phyloP scores from a whole-genome alignment of 92 coral and sea anemone genomes.

The Epizoanthus illoricatus region DNA sequence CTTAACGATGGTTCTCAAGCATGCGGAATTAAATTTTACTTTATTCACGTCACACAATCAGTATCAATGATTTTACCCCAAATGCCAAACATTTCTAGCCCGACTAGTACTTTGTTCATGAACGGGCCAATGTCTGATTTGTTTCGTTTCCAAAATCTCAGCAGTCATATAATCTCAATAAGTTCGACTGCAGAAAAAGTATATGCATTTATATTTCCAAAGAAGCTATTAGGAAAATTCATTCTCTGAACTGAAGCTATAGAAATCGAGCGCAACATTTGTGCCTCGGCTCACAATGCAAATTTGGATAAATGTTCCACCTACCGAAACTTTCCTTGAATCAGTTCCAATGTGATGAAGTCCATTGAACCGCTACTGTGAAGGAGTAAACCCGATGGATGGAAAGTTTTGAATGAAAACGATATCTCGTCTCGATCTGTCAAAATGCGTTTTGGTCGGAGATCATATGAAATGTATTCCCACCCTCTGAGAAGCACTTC shows the following conservation, averaged over 20 bases:
- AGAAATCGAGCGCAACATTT: too few species aligned
- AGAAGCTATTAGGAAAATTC: not conserved
- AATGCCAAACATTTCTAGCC: too few species aligned
- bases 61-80: too few species aligned
- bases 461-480: conserved; percentile 69
- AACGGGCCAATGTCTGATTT: too few species aligned
- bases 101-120: too few species aligned
- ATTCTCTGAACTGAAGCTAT: not conserved
- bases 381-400: conserved; percentile 78
- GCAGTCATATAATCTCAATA: conserved; percentile 1
- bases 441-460: conserved; percentile 60
- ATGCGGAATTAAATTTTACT: too few species aligned
- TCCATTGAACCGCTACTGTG: conserved; percentile 84
- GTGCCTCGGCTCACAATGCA: too few species aligned
- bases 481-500: conserved; percentile 65
- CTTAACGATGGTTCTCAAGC: too few species aligned
- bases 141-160: too few species aligned
- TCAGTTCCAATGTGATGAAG: conserved; percentile 80
- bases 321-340: conserved; percentile 85
- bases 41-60: too few species aligned
- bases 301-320: not conserved
- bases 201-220: conserved; percentile 2
- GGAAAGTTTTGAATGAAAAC: conserved; percentile 78
- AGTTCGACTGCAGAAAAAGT: not conserved
- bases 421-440: conserved; percentile 57